Conservation (phyloP, 2,113 vertebrate species). For the Osmerus mordax region DNA sequence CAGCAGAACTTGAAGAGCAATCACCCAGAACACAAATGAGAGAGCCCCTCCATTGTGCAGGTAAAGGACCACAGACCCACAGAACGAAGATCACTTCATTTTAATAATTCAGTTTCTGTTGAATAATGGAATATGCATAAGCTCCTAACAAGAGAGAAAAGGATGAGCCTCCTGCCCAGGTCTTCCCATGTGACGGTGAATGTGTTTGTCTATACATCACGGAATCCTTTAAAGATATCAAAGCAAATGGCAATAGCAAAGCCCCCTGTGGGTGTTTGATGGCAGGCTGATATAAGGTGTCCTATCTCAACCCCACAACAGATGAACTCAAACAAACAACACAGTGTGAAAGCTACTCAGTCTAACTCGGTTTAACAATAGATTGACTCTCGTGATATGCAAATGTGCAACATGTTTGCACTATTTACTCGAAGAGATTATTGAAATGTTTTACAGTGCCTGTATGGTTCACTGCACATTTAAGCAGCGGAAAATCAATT, state of each 20-base stretch:
- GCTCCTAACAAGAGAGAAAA: constrained; percentile 56
- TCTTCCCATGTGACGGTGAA: constrained; percentile 10
- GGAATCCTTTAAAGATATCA: constrained; percentile 18
- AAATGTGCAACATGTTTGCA: constrained; percentile 38
- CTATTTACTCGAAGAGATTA: constrained; percentile 45
- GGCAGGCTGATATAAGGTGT: constrained; percentile 13
- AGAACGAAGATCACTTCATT: constrained; percentile 45
- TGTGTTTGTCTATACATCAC: constrained; percentile 33
- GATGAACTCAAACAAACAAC: constrained; percentile 20
- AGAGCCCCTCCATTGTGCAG: constrained; percentile 14
- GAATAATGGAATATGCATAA: constrained; percentile 65
- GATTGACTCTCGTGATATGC: constrained; percentile 31
- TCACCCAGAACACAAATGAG: constrained; percentile 21
- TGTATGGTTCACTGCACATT: constrained; percentile 43
- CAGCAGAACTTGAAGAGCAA: background rate
- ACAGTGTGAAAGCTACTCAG: constrained; percentile 4
- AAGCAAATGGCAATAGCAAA: constrained; percentile 9
- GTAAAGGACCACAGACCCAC: constrained; percentile 25
- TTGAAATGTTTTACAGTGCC: constrained; percentile 45
- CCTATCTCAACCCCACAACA: background rate
- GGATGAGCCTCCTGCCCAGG: constrained; percentile 30
- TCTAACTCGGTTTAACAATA: constrained; percentile 35
- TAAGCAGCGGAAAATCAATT: constrained; percentile 38
- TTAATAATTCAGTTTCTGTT: constrained; percentile 62
- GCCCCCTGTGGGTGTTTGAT: constrained; percentile 9